A percentile compares a stretch with the other conserved stretches of the same genome.
phyloP scores from a whole-genome alignment of 2,113 vertebrate species.

The Daphoenositta chrysoptera region DNA sequence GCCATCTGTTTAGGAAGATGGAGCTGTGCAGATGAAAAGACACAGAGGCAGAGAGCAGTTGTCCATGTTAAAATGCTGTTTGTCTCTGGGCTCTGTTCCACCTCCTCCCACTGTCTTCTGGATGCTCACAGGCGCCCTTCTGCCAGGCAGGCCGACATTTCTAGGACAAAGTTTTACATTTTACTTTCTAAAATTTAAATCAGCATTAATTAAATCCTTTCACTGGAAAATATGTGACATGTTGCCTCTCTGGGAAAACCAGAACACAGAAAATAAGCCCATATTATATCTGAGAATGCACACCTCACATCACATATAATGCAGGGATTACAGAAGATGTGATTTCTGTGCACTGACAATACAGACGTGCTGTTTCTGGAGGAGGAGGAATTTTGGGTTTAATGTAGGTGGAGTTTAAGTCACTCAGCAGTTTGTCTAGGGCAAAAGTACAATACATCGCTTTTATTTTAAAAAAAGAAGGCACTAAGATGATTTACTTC shows the following conservation, averaged over 20 bases:
- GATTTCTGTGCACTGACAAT: background rate
- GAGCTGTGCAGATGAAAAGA: background rate
- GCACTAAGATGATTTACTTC: background rate
- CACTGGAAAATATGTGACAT: background rate
- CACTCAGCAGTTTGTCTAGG: background rate
- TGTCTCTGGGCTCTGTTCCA: background rate
- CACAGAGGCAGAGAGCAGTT: background rate
- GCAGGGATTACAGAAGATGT: background rate
- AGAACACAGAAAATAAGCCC: background rate
- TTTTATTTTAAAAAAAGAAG: background rate
- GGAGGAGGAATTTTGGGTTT: background rate
- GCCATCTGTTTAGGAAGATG: background rate
- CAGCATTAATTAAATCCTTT: background rate
- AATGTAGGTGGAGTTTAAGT: background rate
- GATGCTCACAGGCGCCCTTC: background rate
- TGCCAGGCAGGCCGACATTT: background rate
- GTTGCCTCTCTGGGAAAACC: background rate
- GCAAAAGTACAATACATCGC: background rate
- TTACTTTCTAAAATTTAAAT: background rate
- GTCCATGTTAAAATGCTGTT: background rate
- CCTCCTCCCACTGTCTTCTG: background rate
- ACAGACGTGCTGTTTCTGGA: background rate
- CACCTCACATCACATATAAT: background rate
- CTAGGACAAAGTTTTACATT: background rate
- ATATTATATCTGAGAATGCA: background rate